Percentiles rank a stretch among this genome's conserved stretches.
phyloP scores from a whole-genome alignment of 1,140 invertebrate genomes.

The Acromyrmex heyeri region DNA sequence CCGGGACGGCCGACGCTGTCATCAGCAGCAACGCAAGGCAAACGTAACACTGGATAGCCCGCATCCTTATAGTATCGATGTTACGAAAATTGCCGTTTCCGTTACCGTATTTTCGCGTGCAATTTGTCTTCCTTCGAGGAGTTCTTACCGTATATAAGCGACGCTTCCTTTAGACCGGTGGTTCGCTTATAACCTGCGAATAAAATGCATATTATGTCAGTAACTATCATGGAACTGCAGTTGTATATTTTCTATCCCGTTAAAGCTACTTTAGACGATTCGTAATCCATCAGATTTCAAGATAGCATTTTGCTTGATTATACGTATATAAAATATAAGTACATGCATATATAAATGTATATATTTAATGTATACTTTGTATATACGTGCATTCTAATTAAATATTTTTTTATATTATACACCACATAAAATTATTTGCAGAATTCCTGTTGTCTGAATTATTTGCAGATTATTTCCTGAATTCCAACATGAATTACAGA shows the following conservation, averaged over 20 bases:
- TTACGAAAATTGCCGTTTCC: constrained; percentile 12
- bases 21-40: constrained; percentile 39
- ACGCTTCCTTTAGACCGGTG: neutral
- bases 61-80: constrained; percentile 7
- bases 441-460: neutral
- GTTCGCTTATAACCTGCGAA: constrained; percentile 24
- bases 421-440: neutral
- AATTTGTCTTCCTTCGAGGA: neutral
- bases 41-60: constrained; percentile 36
- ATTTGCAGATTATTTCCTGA: neutral
- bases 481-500: neutral
- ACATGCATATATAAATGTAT: neutral
- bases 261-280: neutral
- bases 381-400: neutral
- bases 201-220: neutral
- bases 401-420: neutral
- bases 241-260: neutral
- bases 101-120: neutral
- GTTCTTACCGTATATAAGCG: neutral
- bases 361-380: neutral
- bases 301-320: neutral
- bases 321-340: no score
- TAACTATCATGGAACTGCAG: neutral
- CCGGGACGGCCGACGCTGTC: constrained; percentile 41
- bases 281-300: neutral